These are phyloP conservation scores for Cheilosia urbana DNA, from an alignment of 2,888 invertebrate genomes.

Conservation along the genomic window DNA sequence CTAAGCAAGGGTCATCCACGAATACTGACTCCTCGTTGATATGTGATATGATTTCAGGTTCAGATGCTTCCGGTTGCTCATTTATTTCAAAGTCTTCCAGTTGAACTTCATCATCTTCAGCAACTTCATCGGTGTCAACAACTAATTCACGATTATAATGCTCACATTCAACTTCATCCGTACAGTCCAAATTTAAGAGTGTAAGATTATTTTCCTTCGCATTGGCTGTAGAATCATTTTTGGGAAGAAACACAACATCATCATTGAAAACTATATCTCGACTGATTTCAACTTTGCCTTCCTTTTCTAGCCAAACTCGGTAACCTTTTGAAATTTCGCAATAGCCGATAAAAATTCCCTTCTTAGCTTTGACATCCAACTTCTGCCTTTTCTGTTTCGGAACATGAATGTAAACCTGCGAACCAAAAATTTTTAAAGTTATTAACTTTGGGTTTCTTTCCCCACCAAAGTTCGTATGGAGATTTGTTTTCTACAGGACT, in stretches of 20 bases:
- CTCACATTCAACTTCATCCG: too few species aligned
- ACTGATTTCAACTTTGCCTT: conserved; percentile 1
- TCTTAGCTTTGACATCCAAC: conserved; percentile 78
- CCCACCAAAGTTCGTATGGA: conserved; percentile 77
- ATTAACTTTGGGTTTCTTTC: not conserved
- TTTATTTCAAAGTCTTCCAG: too few species aligned
- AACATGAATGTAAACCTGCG: conserved; percentile 78
- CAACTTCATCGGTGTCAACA: too few species aligned
- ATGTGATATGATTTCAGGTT: too few species aligned
- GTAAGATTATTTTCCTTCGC: not conserved
- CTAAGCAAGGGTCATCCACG: too few species aligned
- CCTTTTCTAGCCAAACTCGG: conserved; percentile 9
- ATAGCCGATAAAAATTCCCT: conserved; percentile 32
- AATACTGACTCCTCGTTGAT: too few species aligned
- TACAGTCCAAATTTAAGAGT: conserved; percentile 35
- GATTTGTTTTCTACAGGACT: conserved; percentile 74
- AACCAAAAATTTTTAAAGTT: conserved; percentile 80
- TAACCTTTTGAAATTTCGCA: conserved; percentile 11
- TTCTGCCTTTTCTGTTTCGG: conserved; percentile 77
- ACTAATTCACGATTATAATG: too few species aligned
- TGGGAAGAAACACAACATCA: not conserved
- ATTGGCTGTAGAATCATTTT: not conserved
- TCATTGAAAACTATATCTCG: not conserved
- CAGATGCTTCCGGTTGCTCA: too few species aligned
- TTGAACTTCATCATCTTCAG: too few species aligned